phyloP scores from a whole-genome alignment of 2,888 invertebrate species.

The Eilema griseolum region DNA sequence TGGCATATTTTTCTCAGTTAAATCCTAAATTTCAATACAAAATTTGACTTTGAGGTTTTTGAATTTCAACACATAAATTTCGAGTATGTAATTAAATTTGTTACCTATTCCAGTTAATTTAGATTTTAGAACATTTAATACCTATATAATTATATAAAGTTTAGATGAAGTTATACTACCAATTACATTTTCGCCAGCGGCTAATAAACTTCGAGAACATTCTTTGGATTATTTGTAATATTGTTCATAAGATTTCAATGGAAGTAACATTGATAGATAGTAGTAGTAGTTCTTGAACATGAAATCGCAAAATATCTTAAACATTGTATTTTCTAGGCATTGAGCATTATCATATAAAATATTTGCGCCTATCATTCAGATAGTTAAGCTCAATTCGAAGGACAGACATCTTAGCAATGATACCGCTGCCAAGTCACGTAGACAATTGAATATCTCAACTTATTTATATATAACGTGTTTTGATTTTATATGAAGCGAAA shows the following conservation, averaged over 20 bases:
- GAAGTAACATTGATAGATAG: not conserved
- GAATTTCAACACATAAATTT: too few relatives aligned
- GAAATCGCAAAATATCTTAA: not conserved
- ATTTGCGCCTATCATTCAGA: constrained; percentile 8
- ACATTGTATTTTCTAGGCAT: not conserved
- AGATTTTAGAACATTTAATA: too few relatives aligned
- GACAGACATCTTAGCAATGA: constrained; percentile 22
- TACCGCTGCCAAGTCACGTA: constrained; percentile 41
- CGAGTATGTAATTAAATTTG: not conserved
- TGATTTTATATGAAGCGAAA: not conserved
- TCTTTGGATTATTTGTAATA: not conserved
- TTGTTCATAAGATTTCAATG: not conserved
- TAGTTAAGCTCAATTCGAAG: constrained; percentile 26
- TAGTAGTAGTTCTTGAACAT: not conserved
- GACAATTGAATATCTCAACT: constrained; percentile 34
- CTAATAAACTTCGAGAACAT: not conserved
- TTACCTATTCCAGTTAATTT: not conserved
- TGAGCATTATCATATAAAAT: not conserved
- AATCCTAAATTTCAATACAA: too few relatives aligned
- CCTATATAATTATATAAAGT: too few relatives aligned
- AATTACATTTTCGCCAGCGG: not conserved
- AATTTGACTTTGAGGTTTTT: too few relatives aligned
- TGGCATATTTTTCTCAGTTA: too few relatives aligned
- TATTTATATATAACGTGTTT: constrained; percentile 3
- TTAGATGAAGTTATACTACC: not conserved